These are phyloP conservation scores for Lordiphosa stackelbergi DNA, from an alignment of 1,140 invertebrate genomes.

Conservation along the genomic window DNA sequence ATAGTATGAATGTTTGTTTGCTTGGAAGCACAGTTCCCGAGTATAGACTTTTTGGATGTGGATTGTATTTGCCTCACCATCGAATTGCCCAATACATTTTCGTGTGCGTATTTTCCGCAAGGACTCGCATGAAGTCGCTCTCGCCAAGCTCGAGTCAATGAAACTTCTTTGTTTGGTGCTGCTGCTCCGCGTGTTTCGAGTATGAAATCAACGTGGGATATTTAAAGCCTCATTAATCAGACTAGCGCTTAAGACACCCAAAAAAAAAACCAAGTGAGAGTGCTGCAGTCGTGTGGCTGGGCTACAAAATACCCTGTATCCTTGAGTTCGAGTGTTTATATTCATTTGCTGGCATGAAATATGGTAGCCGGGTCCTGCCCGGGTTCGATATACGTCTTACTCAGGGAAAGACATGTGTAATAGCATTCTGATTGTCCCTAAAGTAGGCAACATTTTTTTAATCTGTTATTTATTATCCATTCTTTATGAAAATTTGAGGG, in stretches of 20 bases:
- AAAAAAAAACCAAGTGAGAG: background rate
- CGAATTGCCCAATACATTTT: slow-evolving; percentile 29
- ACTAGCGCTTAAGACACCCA: slow-evolving; percentile 19
- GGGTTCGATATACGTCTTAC: no score
- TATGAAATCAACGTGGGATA: slow-evolving; percentile 77
- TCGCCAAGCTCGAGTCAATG: slow-evolving; percentile 63
- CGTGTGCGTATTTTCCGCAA: slow-evolving; percentile 34
- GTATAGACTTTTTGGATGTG: slow-evolving; percentile 53
- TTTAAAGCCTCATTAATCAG: slow-evolving; percentile 77
- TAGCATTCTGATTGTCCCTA: no score
- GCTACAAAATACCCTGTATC: no score
- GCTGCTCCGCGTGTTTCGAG: slow-evolving; percentile 58
- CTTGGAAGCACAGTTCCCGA: slow-evolving; percentile 32
- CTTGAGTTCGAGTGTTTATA: no score
- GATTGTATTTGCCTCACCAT: slow-evolving; percentile 53
- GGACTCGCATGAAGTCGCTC: slow-evolving; percentile 37
- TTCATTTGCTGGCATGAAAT: no score
- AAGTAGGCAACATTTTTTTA: no score
- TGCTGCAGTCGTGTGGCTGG: no score
- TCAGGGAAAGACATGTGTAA: no score
- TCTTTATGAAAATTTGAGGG: no score
- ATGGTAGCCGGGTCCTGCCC: no score
- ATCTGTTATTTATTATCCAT: no score
- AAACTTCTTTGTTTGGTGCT: slow-evolving; percentile 65
- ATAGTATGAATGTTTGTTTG: no score